Evolutionary conservation across 2,888 invertebrate genomes (phyloP).

Genomic region (Clanis bilineata): DNA sequence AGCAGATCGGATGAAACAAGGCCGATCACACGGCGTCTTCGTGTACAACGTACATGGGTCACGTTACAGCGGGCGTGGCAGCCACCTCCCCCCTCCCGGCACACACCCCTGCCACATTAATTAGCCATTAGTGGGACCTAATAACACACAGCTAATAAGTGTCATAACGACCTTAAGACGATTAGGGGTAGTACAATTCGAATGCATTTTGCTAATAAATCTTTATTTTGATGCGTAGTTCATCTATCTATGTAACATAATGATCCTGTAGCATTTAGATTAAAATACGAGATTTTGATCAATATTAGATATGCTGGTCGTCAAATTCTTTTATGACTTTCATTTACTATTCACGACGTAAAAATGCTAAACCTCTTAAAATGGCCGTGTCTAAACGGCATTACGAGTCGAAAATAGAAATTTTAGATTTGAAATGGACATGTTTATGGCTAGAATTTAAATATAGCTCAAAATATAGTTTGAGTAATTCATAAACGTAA

Average conservation of each 20-base stretch:
- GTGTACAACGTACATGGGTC: slow-evolving; percentile 6
- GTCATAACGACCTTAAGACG: slow-evolving; percentile 13
- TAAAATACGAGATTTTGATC: neutral
- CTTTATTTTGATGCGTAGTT: neutral
- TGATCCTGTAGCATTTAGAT: neutral
- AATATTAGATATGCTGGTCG: neutral
- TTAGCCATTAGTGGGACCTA: slow-evolving; percentile 20
- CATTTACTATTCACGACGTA: neutral
- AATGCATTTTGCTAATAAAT: neutral
- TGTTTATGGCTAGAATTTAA: neutral
- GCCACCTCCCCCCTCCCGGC: neutral
- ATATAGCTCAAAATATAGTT: neutral
- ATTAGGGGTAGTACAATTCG: slow-evolving; percentile 2
- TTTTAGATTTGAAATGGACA: neutral
- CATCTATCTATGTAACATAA: neutral
- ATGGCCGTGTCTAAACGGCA: neutral
- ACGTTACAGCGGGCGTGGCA: slow-evolving; percentile 18
- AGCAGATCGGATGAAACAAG: slow-evolving; percentile 16
- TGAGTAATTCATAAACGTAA: too few species aligned
- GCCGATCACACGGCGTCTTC: slow-evolving; percentile 15
- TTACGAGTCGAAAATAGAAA: neutral
- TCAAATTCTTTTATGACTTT: neutral
- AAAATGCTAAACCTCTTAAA: neutral
- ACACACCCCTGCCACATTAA: slow-evolving; percentile 17
- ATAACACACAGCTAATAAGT: slow-evolving; percentile 20